phyloP scores from a whole-genome alignment of 1,140 invertebrate genomes.

The Drosophila littoralis region DNA sequence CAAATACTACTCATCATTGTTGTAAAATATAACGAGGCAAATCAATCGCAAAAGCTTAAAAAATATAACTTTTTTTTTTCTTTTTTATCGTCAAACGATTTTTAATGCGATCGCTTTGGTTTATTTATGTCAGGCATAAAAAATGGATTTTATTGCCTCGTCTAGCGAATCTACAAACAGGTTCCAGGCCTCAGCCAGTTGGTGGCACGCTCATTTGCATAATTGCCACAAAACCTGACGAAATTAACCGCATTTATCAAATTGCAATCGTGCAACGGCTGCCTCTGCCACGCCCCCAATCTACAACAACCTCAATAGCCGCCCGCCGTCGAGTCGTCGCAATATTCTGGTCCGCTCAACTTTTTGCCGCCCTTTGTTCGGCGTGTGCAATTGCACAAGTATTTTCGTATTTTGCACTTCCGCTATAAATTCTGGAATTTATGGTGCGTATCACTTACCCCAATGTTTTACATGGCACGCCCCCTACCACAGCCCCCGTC shows the following conservation, averaged over 20 bases:
- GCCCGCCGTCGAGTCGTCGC: not conserved
- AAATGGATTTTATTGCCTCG: slow-evolving; percentile 58
- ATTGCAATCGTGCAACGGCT: slow-evolving; percentile 37
- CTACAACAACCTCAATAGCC: not conserved
- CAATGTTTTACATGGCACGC: slow-evolving; percentile 74
- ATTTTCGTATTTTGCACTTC: slow-evolving; percentile 80
- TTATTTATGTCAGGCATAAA: slow-evolving; percentile 49
- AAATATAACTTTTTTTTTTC: not conserved
- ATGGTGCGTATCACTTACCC: slow-evolving; percentile 75
- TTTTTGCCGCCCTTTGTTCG: slow-evolving; percentile 36
- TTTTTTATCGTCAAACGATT: not conserved
- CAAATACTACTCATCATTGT: not conserved
- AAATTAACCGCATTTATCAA: slow-evolving; percentile 73
- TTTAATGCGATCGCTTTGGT: slow-evolving; percentile 14
- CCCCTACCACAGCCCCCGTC: slow-evolving; percentile 31
- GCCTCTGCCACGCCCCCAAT: slow-evolving; percentile 11
- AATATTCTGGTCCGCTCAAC: slow-evolving; percentile 10
- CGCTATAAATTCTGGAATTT: slow-evolving; percentile 77
- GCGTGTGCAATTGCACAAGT: slow-evolving; percentile 59
- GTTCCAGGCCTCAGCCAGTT: not conserved
- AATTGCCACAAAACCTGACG: slow-evolving; percentile 56
- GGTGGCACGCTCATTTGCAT: slow-evolving; percentile 54
- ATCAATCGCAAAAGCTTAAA: slow-evolving; percentile 12
- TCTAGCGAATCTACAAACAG: slow-evolving; percentile 8
- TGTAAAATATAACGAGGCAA: too few species aligned